Base-by-base conservation (phyloP, 2,113 vertebrate species). In the Mastomys natalensis region DNA sequence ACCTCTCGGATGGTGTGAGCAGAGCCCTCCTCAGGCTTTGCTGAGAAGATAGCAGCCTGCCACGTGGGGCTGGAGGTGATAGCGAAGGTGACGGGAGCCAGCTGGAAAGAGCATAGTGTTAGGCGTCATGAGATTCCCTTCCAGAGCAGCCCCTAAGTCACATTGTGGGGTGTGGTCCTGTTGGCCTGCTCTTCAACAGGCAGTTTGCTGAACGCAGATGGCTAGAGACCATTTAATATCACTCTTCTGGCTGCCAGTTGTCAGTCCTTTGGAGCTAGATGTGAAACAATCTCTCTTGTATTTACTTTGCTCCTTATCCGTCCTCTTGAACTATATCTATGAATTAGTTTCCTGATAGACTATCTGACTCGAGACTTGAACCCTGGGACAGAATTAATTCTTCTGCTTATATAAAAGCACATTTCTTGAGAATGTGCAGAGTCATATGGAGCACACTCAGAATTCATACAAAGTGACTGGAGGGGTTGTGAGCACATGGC, bases 41-140 rank as follows among this genome's bases (percentile, higher is more conserved):
- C 88, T 96, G 96, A 91, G 93, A 91, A 97, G 91, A 45, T 64
- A 95, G 68, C 68, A 76, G 90, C 91, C 91, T 74, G 31, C 66
- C 34, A 80, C 89, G 89, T 34, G 31, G 53, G 58, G 37, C 60
- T 74, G 17, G 55, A 96, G 73, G 95, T 97, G 93, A 89, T 43
- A 86, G 72, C 72, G 70, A 94, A 55, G 7, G 81, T 94, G 86
- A 58, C 21, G 55, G 78, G 76, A 93, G 81, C 81, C 40, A 80
- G 72, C 73, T 58, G 62, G 87, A 51, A 96, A 88, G 51, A 76
- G 29, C 66, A 51, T 15, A 15, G 17, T 5, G 29, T 87, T 68
- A 76, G 73, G 43, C 0, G 1, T 62, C 73, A 82, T 2, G 9
- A 70, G 64, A 60, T 73, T 17, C 43, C 34, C 1, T 73, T 94